Evolutionary conservation across 2,113 vertebrate species (phyloP).

Genomic region (Vicugna pacos): DNA sequence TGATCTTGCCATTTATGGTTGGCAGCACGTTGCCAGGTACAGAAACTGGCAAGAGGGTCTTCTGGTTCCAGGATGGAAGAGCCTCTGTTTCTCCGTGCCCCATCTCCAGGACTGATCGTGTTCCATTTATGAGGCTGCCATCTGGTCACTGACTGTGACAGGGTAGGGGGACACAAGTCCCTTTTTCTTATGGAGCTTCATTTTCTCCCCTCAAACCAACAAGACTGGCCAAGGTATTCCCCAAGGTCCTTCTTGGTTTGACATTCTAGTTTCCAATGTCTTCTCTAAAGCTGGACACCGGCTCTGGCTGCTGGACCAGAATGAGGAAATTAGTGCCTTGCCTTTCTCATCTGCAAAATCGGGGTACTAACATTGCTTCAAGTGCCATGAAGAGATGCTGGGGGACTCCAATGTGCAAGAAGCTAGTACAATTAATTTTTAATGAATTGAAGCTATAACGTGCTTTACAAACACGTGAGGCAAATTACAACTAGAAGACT

Average conservation of each 20-base stretch:
- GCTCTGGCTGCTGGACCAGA: neutral
- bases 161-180: accelerated
- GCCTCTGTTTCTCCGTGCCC: accelerated
- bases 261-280: no score
- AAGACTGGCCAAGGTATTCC: neutral
- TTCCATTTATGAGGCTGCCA: neutral
- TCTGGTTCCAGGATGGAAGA: neutral
- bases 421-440: neutral
- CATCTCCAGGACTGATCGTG: neutral
- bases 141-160: accelerated
- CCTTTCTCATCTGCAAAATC: neutral
- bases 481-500: neutral
- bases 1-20: neutral
- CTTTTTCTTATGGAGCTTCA: neutral
- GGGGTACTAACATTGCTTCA: neutral
- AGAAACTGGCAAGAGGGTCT: neutral
- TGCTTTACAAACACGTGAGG: neutral
- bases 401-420: neutral
- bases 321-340: neutral
- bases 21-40: neutral
- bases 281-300: neutral
- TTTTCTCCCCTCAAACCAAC: neutral
- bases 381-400: neutral
- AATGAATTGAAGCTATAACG: neutral
- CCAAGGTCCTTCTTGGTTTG: neutral